Conservation (phyloP, 2,797 vertebrate genomes). For the Ctenopoma multispine region DNA sequence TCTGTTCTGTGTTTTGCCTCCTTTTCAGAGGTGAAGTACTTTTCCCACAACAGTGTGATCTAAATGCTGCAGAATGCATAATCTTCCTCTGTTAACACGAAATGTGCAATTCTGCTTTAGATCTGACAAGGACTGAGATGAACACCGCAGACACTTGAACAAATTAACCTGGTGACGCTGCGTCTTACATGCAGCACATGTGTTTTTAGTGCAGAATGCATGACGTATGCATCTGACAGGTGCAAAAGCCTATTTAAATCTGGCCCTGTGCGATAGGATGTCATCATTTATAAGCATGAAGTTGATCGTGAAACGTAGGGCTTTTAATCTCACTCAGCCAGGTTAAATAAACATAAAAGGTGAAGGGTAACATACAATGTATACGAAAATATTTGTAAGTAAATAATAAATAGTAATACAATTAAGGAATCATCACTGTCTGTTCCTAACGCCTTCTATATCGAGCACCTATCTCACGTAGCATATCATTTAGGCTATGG, state of each 20-base stretch:
- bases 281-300: neutral
- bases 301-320: neutral
- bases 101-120: neutral
- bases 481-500: conserved; percentile 49
- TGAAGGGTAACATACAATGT: neutral
- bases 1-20: neutral
- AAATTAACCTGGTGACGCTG: neutral
- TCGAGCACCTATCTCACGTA: conserved; percentile 32
- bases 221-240: neutral
- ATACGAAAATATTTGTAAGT: neutral
- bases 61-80: neutral
- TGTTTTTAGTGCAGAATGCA: neutral
- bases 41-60: neutral
- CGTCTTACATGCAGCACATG: neutral
- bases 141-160: neutral
- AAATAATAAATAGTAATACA: neutral
- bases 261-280: neutral
- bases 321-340: neutral
- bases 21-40: neutral
- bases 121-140: neutral
- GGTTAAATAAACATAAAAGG: neutral
- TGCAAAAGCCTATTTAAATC: neutral
- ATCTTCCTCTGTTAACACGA: neutral
- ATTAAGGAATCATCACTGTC: neutral
- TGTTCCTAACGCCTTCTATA: conserved; percentile 16